Evolutionary conservation across 2,113 vertebrate genomes (phyloP), one percentile per base, ranked within the genome.

Genomic region (Platichthys stellatus): DNA sequence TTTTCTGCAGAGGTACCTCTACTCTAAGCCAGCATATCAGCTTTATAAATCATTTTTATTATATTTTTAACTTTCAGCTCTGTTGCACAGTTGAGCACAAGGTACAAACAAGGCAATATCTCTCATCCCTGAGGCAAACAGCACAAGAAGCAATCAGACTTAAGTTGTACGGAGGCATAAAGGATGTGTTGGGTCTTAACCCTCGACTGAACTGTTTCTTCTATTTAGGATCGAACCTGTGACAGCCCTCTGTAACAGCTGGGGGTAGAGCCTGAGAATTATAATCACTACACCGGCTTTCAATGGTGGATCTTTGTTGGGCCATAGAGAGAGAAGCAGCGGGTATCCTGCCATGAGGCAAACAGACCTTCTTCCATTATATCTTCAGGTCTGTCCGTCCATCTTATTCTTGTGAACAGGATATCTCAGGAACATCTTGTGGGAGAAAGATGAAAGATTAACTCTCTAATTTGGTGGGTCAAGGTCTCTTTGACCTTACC

Each of bases 291-390:
- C 28, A 31, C 28, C 28, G 28, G 6, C 31, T 31, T 31, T 31
- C 31, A 7, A 7, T 31, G 31, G 31, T 31, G 31, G 6, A 31
- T 31, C 31, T 31, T 31, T 7, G 31, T 31, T 7, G 31, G 31
- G 6, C 6, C 31, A 31, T 31, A 31, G 28, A 60, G 23, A 73
- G 23, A 75, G 65, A 35, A 58, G 21, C 62, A 70, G 24, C 72
- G 1, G 61, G 49, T 61, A 40, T 77, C 62, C 31, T 38, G 72
- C 64, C 62, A 67, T 31, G 24, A 38, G 77, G 74, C 68, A 78
- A 69, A 73, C 56, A 63, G 31, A 74, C 53, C 61, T 28, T 58
- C n/a, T 71, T 23, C 5, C 4, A 13, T 31, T 31, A 31, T 6
- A 0, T 31, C 28, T 31, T 31, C 28, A 31, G 28, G 4, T 1